Evolutionary conservation across 1,140 invertebrate genomes (phyloP), one percentile per base, ranked within the genome.

Genomic region (Telenomus remus): DNA sequence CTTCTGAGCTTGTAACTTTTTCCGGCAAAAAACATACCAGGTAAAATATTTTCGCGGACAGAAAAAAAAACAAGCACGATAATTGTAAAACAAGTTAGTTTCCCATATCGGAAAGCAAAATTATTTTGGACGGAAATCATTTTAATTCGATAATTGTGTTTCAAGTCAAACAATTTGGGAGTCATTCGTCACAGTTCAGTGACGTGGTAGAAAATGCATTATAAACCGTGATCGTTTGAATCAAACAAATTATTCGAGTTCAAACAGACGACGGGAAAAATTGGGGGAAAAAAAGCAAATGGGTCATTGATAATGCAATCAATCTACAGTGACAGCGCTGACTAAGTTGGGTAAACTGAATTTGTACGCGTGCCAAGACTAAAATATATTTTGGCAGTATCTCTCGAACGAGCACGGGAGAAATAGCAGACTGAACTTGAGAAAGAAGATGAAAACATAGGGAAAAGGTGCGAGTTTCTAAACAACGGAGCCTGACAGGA

Each of bases 401-500:
- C 34, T 46, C 34, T 11, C 4, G 39, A 56, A 13, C 51, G 44
- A 55, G 48, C 51, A 48, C 44, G 1, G 19, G 19, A 27, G 57
- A 43, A 61, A 55, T 66, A 56, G 55, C 60, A 66, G 73, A 57
- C 57, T 4, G 46, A 76, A 76, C 49, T 76, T 65, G 37, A 12
- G 50, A 76, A 65, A 66, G 55, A 64, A 70, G 61, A 70, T 54
- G 61, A 70, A 70, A 76, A 60, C 53, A 47, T 14, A 59, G 61
- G 61, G 56, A 61, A 35, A 57, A 76, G 68, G 71, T 59, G 63
- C 61, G 68, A 72, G 68, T 66, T 68, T 68, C 68, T 72, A 71
- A 77, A 77, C 74, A 77, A 77, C 72, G 68, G 74, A 71, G 63
- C 57, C 61, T 72, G 74, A 71, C 74, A 71, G 74, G 59, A 71